These are phyloP conservation scores for Myioborus melanocephalus DNA, from an alignment of 2,797 vertebrate species.

Conservation along the genomic window DNA sequence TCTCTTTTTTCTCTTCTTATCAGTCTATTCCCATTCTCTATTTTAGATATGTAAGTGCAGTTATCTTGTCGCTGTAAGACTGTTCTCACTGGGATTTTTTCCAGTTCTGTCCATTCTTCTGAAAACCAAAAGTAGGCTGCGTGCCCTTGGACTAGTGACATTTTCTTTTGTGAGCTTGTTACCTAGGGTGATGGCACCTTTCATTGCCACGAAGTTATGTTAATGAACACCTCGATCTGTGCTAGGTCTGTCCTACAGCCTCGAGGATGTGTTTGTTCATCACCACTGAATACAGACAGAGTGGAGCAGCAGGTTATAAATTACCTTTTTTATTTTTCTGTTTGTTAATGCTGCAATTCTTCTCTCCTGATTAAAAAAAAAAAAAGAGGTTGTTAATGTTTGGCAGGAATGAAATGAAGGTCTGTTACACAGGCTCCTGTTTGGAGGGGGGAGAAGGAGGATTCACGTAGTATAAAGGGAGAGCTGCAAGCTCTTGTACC, in stretches of 20 bases:
- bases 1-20: neutral
- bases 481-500: neutral
- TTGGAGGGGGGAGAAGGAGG: neutral
- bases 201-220: constrained; percentile 1
- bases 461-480: neutral
- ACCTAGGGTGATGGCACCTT: constrained; percentile 48
- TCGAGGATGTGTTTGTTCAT: constrained; percentile 23
- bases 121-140: neutral
- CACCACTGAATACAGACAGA: neutral
- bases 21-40: neutral
- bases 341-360: constrained; percentile 35
- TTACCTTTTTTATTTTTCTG: constrained; percentile 44
- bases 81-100: neutral
- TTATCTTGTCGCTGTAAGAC: neutral
- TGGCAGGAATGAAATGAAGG: constrained; percentile 19
- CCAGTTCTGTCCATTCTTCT: neutral
- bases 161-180: constrained; percentile 27
- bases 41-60: neutral
- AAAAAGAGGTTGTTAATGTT: constrained; percentile 17
- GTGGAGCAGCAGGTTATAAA: constrained; percentile 33
- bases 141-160: neutral
- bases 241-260: neutral
- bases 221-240: constrained; percentile 47
- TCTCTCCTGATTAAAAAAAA: neutral
- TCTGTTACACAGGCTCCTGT: neutral